Conservation (phyloP, 2,113 vertebrate genomes). For the Eulacestoma nigropectus region DNA sequence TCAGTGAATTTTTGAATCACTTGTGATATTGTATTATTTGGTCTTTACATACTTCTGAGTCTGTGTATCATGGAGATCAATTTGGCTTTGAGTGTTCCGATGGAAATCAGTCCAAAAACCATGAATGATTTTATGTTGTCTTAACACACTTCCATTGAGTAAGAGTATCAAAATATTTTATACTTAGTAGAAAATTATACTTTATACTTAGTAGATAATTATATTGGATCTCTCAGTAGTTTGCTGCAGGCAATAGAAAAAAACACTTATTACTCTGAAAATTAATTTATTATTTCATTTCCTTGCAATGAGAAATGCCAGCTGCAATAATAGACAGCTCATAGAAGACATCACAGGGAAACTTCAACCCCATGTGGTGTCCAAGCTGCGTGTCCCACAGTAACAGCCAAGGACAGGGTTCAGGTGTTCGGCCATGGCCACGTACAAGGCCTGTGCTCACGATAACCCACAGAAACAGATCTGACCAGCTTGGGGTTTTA, state of each 20-base stretch:
- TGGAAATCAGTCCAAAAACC: background rate
- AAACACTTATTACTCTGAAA: background rate
- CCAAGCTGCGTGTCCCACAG: fast-evolving
- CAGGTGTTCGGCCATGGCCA: fast-evolving
- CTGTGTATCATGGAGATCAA: fast-evolving
- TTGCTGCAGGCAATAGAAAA: background rate
- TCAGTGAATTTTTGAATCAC: background rate
- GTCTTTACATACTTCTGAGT: background rate
- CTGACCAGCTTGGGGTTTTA: no score
- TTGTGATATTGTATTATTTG: background rate
- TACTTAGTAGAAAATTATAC: background rate
- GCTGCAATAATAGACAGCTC: background rate
- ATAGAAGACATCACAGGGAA: background rate
- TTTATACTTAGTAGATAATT: background rate
- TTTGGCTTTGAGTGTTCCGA: background rate
- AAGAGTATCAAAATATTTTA: background rate
- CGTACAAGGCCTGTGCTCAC: fast-evolving
- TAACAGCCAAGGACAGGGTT: background rate
- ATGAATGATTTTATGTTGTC: background rate
- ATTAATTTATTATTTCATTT: background rate
- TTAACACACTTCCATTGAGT: background rate
- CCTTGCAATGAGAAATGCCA: background rate
- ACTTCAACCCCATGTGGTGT: background rate
- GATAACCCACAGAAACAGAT: background rate
- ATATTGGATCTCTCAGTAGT: background rate